Base-by-base conservation (phyloP, 2,797 vertebrate species). In the Carapus acus region DNA sequence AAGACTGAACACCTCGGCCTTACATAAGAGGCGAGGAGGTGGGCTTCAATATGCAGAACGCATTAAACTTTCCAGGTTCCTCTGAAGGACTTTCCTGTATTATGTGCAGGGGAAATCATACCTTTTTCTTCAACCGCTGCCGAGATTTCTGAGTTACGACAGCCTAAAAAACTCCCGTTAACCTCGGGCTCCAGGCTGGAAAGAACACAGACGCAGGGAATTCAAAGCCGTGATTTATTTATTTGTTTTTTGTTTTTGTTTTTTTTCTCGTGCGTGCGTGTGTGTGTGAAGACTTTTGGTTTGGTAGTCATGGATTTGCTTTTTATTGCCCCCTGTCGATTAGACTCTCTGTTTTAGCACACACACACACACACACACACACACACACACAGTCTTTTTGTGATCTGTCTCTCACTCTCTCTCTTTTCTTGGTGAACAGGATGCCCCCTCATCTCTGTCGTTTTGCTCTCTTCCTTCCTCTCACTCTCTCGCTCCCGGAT, bases 1-100 rank as follows among this genome's bases (percentile, higher is more conserved):
- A 84, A 85, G 74, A 80, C 71, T 83, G 78, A 84, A 80, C 78
- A 81, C 76, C 78, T 81, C 71, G 34, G 65, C 54, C 20, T 84
- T 83, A 59, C 75, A 76, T 83, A 84, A 84, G 71, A 53, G 53
- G 52, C 69, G 70, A 66, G 66, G 76, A 76, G 79, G 74, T 79
- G 78, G 71, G 73, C 71, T 79, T 75, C 69, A 78, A 76, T 80
- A 79, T 83, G 81, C 75, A 77, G 62, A 83, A 81, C 60, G 67
- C 80, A 80, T 83, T 80, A 76, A 80, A 81, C 63, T 80, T 83
- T 84, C 80, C 81, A 65, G 76, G 58, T 42, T 67, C 71, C 73
- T 71, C 55, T 48, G 54, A 57, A 77, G 65, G 68, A 77, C 81
- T 82, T 75, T 78, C 69, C 69, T 75, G 55, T 57, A 54, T 47